Percentiles rank a stretch among this genome's conserved stretches.
Conservation (phyloP, 1,140 invertebrate genomes). For the Aphelinus atriplicis region DNA sequence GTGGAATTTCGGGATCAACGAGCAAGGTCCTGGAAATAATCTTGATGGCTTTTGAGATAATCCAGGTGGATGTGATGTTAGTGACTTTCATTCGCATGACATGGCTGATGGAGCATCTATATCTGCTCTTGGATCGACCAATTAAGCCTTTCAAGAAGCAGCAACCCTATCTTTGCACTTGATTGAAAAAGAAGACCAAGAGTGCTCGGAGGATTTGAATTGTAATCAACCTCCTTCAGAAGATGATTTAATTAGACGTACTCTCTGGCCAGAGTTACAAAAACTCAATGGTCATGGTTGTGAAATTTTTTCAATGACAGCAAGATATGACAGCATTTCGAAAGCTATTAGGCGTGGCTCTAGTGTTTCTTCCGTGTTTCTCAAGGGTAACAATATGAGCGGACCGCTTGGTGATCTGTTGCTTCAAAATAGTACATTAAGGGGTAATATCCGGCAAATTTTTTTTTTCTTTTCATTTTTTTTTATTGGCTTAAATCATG, state of each 20-base stretch:
- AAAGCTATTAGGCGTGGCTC: conserved; percentile 57
- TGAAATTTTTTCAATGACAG: conserved; percentile 87
- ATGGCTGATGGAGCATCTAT: conserved; percentile 85
- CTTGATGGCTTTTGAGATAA: conserved; percentile 87
- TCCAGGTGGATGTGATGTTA: conserved; percentile 74
- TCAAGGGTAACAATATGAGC: conserved; percentile 63
- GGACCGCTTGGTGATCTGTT: conserved; percentile 54
- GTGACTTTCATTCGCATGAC: conserved; percentile 55
- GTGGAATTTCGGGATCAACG: no score
- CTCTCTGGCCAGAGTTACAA: conserved; percentile 94
- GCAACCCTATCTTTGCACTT: no score
- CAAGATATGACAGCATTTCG: conserved; percentile 72
- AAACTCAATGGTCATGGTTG: conserved; percentile 97
- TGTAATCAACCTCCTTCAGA: conserved; percentile 76
- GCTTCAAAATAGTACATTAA: conserved; percentile 55
- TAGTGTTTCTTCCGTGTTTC: conserved; percentile 52
- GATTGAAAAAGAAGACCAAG: conserved; percentile 1
- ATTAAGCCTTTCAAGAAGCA: conserved; percentile 82
- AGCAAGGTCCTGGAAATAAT: conserved; percentile 93
- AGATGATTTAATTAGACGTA: conserved; percentile 91
- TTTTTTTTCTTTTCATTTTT: no score
- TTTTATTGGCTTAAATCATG: no score
- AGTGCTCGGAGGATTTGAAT: conserved; percentile 35
- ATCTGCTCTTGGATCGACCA: conserved; percentile 93
- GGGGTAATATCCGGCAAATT: no score